A percentile compares a stretch with the other conserved stretches of the same genome.
These are phyloP conservation scores for Stictonetta naevosa DNA, from an alignment of 2,113 vertebrate species.

Conservation along the genomic window DNA sequence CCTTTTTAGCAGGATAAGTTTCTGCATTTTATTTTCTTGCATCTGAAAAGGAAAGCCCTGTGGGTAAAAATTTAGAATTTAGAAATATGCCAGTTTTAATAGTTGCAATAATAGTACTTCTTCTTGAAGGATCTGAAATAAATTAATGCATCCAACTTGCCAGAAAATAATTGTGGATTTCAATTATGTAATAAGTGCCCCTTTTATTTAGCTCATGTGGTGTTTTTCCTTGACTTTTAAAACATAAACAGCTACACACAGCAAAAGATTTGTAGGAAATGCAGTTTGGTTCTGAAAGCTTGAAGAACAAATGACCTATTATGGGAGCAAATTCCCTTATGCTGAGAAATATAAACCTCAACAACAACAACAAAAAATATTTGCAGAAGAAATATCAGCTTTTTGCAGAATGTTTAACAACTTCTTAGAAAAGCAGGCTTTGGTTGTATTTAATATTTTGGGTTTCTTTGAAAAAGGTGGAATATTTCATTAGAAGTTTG, in stretches of 20 bases:
- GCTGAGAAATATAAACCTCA: not conserved
- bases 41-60: not conserved
- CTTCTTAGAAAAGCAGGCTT: not conserved
- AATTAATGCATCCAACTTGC: not conserved
- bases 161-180: slow-evolving; percentile 12
- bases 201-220: not conserved
- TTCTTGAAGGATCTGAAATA: not conserved
- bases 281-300: not conserved
- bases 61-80: slow-evolving; percentile 16
- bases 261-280: not conserved
- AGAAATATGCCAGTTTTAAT: slow-evolving; percentile 8
- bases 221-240: not conserved
- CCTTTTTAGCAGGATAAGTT: not conserved
- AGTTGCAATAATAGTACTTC: not conserved
- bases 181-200: not conserved
- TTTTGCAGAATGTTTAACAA: not conserved
- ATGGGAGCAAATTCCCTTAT: not conserved
- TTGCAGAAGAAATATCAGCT: not conserved
- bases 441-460: not conserved
- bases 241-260: not conserved
- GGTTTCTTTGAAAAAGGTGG: not conserved
- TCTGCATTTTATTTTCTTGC: not conserved
- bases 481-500: not conserved
- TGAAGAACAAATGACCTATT: not conserved
- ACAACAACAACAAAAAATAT: not conserved